phyloP scores from a whole-genome alignment of 2,113 vertebrate species.

The Helogale parvula region DNA sequence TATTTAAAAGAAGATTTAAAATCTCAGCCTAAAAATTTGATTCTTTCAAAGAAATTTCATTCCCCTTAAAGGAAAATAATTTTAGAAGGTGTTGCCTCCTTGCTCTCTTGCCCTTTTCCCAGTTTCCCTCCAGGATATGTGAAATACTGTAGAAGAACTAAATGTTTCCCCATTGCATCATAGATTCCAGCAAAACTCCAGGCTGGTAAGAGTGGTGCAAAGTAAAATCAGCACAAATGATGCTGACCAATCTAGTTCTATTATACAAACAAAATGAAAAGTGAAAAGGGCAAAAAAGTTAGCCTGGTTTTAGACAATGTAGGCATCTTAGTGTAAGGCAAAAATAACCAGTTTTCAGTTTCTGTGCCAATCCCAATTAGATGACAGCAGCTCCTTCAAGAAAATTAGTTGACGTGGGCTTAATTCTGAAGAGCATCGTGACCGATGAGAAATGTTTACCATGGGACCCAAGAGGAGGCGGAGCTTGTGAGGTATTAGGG shows the following conservation, averaged over 20 bases:
- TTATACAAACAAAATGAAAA: neutral
- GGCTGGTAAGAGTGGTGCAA: neutral
- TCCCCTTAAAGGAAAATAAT: constrained; percentile 9
- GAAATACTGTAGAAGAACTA: constrained; percentile 3
- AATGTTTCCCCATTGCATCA: neutral
- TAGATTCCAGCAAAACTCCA: constrained; percentile 2
- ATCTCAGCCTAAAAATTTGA: constrained; percentile 19
- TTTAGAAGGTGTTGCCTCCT: neutral
- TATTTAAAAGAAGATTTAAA: constrained; percentile 10
- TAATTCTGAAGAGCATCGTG: neutral
- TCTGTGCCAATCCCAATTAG: neutral
- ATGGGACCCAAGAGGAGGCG: too few relatives aligned
- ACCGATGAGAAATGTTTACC: neutral
- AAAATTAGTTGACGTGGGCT: neutral
- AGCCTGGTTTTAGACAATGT: neutral
- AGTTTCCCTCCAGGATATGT: neutral
- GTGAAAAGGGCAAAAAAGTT: neutral
- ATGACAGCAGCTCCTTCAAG: neutral
- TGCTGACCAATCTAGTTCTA: neutral
- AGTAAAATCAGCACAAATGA: constrained; percentile 39
- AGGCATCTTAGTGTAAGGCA: neutral
- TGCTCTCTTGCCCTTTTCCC: neutral
- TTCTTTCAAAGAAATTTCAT: neutral
- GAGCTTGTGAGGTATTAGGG: neutral
- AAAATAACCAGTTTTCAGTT: neutral